These are phyloP conservation scores for Coenobita brevimanus DNA, from an alignment of 1,140 invertebrate genomes.

Conservation along the genomic window DNA sequence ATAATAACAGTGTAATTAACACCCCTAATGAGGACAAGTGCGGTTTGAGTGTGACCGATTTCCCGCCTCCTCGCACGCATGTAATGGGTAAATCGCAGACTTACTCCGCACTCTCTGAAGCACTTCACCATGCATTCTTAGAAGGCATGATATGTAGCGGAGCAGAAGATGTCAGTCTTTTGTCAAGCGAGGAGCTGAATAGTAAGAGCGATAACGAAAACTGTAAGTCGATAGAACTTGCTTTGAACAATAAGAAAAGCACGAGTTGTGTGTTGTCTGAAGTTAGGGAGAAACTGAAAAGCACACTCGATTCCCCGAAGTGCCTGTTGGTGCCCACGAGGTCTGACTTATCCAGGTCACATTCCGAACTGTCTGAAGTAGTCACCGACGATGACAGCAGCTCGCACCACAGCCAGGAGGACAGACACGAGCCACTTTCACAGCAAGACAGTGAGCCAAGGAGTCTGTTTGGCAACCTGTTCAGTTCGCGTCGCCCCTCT, in stretches of 20 bases:
- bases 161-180: slow-evolving; percentile 34
- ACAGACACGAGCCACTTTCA: slow-evolving; percentile 28
- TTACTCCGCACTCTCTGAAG: slow-evolving; percentile 50
- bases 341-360: neutral
- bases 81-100: slow-evolving; percentile 42
- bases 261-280: slow-evolving; percentile 29
- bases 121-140: slow-evolving; percentile 57
- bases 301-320: neutral
- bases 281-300: slow-evolving; percentile 21
- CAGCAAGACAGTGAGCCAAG: slow-evolving; percentile 14
- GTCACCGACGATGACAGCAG: slow-evolving; percentile 55
- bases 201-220: slow-evolving; percentile 45
- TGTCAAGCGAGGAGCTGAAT: slow-evolving; percentile 29
- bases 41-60: slow-evolving; percentile 12
- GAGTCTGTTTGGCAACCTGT: slow-evolving; percentile 40
- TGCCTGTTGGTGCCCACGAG: slow-evolving; percentile 25
- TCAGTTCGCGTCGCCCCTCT: slow-evolving; percentile 44
- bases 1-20: slow-evolving; percentile 30
- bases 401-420: slow-evolving; percentile 51
- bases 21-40: slow-evolving; percentile 18
- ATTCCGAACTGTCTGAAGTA: slow-evolving; percentile 30
- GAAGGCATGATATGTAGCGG: slow-evolving; percentile 55
- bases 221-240: slow-evolving; percentile 8
- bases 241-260: slow-evolving; percentile 9
- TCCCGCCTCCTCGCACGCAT: slow-evolving; percentile 1